phyloP scores from a whole-genome alignment of 2,888 invertebrate genomes.

The Steinernema scapterisci region DNA sequence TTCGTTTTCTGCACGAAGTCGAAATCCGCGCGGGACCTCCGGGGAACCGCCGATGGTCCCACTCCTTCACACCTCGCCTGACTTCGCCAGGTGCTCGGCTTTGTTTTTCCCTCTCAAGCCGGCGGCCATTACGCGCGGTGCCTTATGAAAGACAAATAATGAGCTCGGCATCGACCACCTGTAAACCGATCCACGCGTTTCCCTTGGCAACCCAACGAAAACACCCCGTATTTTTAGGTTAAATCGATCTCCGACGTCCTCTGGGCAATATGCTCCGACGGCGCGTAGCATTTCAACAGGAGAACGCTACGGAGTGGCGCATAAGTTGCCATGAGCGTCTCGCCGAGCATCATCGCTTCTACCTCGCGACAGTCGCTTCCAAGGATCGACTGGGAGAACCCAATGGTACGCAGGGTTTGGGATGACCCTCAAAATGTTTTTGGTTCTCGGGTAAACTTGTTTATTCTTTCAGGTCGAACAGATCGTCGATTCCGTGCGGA shows the following conservation, averaged over 20 bases:
- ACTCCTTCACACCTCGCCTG: not conserved
- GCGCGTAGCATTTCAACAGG: not conserved
- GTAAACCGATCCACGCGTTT: constrained; percentile 3
- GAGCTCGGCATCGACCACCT: constrained; percentile 6
- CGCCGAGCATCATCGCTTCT: not conserved
- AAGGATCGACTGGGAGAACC: constrained; percentile 19
- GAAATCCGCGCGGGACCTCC: not conserved
- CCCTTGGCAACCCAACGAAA: constrained; percentile 17
- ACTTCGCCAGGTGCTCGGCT: not conserved
- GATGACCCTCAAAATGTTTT: too few species aligned
- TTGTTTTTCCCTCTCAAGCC: not conserved
- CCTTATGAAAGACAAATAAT: not conserved
- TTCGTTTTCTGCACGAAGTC: not conserved
- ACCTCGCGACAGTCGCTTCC: constrained; percentile 2
- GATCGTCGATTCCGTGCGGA: constrained; percentile 7
- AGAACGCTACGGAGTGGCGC: constrained; percentile 1
- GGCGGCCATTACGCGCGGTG: not conserved
- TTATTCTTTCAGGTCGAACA: not conserved
- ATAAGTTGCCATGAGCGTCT: not conserved
- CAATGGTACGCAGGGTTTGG: not conserved
- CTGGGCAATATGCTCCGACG: not conserved
- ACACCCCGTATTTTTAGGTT: not conserved
- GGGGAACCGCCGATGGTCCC: not conserved
- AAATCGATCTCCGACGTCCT: not conserved
- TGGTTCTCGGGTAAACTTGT: too few species aligned